Conservation (phyloP, 1,140 invertebrate species). For the Pachyrhynchus sulphureomaculatus region DNA sequence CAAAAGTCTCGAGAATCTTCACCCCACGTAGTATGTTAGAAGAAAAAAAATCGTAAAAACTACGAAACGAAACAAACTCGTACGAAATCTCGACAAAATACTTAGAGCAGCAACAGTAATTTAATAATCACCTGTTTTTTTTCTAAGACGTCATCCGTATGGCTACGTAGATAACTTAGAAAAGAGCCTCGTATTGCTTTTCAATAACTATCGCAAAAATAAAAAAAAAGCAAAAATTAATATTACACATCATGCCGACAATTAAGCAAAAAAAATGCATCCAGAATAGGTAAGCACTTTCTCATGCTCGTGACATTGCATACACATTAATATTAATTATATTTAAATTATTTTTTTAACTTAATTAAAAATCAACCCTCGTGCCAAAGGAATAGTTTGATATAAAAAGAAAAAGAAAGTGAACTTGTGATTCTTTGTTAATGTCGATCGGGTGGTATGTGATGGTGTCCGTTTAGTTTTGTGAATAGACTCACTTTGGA, state of each 20-base stretch:
- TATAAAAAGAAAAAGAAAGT: conserved; percentile 49
- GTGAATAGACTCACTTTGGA: conserved; percentile 13
- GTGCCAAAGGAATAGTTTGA: conserved; percentile 19
- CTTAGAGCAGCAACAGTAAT: too few species aligned
- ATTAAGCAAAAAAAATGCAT: conserved; percentile 34
- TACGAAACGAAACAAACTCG: too few species aligned
- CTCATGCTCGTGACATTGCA: conserved; percentile 23
- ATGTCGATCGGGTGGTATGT: conserved; percentile 21
- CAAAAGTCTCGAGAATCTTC: too few species aligned
- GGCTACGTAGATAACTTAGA: too few species aligned
- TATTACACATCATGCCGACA: conserved; percentile 16
- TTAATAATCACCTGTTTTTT: too few species aligned
- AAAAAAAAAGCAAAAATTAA: conserved; percentile 1
- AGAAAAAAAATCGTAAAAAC: too few species aligned
- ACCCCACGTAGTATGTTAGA: too few species aligned
- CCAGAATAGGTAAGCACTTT: conserved; percentile 41
- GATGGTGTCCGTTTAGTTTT: conserved; percentile 38
- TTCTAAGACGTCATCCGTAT: too few species aligned
- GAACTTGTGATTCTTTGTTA: conserved; percentile 34
- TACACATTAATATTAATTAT: conserved; percentile 26
- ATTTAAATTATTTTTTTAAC: conserved; percentile 8
- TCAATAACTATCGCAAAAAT: too few species aligned
- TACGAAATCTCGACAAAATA: too few species aligned
- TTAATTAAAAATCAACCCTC: conserved; percentile 35
- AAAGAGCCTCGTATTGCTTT: too few species aligned